Evolutionary conservation across 2,888 invertebrate species (phyloP), one percentile per base, ranked within the genome.

Genomic region (Margaritifera margaritifera): DNA sequence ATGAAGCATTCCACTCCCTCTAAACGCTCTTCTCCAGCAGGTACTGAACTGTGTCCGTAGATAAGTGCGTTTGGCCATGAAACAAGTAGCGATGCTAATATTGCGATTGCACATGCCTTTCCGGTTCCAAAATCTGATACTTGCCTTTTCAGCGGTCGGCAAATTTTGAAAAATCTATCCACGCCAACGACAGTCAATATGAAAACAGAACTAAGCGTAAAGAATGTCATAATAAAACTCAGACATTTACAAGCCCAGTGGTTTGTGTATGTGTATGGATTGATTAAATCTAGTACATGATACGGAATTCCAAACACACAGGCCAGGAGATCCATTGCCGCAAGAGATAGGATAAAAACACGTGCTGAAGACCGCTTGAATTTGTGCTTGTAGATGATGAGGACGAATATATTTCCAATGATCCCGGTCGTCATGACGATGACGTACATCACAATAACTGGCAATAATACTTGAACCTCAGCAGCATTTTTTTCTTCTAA

Each of bases 161-260:
- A 82, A 1, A 85, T 78, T 56, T 81, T 84, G 24, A 78, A 59
- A 69, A 77, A 85, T 22, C 79, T 70, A 31, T 79, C 79, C 2
- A 79, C 57, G 1, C 75, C 74, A 25, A 79, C 75, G 1, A 79
- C 76, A 4, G 74, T 57, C 42, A 79, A 59, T 20, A 77, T 66
- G 19, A 77, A 75, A 54, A 74, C 67, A 4, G 79, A 79, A 22
- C 74, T 66, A 5, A 66, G 18, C 19, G 72, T 66, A 25, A 71
- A 67, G 4, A 72, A 59, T 27, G 72, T 69, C 6, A 72, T 72
- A 4, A 75, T 55, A 58, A 71, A 77, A 64, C 74, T 68, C 1
- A 79, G 63, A 15, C 61, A n/a, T 56, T 72, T 75, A 60, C 79
- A 79, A 1, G 64, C 54, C 6, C 51, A 50, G 15, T 55, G 25